Evolutionary conservation across 1,140 invertebrate species (phyloP).

Genomic region (Temnothorax curvispinosus): DNA sequence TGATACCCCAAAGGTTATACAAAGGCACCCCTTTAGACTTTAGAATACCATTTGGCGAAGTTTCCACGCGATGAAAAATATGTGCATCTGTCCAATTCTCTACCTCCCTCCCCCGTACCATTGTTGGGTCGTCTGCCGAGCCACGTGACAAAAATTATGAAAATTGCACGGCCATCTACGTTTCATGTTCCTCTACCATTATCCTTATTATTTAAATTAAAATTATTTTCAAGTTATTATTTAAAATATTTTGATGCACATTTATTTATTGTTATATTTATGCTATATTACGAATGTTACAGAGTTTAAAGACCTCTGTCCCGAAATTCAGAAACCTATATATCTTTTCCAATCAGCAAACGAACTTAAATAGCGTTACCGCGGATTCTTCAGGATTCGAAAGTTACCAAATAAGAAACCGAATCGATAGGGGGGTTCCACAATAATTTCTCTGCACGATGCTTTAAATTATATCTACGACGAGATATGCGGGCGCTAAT

Average conservation of each 20-base stretch:
- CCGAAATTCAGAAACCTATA: background rate
- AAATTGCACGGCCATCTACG: slow-evolving; percentile 16
- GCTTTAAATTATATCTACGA: slow-evolving; percentile 59
- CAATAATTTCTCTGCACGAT: background rate
- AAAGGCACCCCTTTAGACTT: background rate
- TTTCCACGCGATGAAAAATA: slow-evolving; percentile 63
- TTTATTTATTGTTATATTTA: slow-evolving; percentile 1
- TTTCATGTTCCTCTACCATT: background rate
- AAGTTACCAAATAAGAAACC: background rate
- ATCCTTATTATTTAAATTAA: background rate
- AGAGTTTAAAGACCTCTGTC: background rate
- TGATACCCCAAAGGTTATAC: background rate
- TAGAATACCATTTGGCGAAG: slow-evolving; percentile 60
- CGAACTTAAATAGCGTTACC: too few species aligned
- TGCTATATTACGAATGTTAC: background rate
- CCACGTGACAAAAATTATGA: slow-evolving; percentile 62
- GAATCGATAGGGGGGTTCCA: background rate
- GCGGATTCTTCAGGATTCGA: background rate
- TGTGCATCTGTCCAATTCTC: slow-evolving; percentile 65
- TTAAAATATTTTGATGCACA: background rate
- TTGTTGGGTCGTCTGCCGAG: background rate
- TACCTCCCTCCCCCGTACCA: background rate
- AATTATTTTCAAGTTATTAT: background rate
- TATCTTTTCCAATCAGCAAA: background rate
- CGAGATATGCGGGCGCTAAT: slow-evolving; percentile 42